A percentile compares a stretch with the other conserved stretches of the same genome.
Evolutionary conservation across 2,113 vertebrate genomes (phyloP).

Genomic region (Gymnorhina tibicen): DNA sequence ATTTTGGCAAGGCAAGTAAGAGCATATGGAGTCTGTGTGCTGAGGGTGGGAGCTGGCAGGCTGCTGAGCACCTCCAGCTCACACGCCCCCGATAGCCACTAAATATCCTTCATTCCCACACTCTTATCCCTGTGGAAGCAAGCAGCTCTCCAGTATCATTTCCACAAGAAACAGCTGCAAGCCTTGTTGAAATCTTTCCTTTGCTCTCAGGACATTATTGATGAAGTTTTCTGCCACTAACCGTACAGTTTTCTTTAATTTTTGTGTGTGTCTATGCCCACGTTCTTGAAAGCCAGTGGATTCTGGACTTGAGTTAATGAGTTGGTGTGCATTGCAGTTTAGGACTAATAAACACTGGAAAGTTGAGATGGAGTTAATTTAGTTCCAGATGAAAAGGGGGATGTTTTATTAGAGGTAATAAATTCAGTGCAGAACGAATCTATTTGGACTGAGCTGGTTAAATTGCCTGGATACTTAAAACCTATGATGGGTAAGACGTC

Average conservation of each 20-base stretch:
- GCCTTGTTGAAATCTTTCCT: not conserved
- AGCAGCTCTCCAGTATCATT: not conserved
- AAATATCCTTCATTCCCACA: not conserved
- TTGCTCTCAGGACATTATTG: not conserved
- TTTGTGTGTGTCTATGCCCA: not conserved
- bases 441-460: not conserved
- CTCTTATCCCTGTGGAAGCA: not conserved
- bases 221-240: not conserved
- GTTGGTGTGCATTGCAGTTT: not conserved
- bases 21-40: not conserved
- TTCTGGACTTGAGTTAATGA: not conserved
- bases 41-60: constrained; percentile 26
- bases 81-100: not conserved
- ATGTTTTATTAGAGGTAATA: constrained; percentile 9
- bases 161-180: not conserved
- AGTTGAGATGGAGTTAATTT: not conserved
- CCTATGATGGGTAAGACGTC: not conserved
- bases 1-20: not conserved
- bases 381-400: not conserved
- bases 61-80: not conserved
- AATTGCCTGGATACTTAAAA: constrained; percentile 21
- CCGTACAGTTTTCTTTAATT: not conserved
- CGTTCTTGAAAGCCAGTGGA: rapidly evolving
- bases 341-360: not conserved
- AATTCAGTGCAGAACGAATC: not conserved